phyloP scores from a whole-genome alignment of 1,140 invertebrate species.

The Drosophila sucinea region DNA sequence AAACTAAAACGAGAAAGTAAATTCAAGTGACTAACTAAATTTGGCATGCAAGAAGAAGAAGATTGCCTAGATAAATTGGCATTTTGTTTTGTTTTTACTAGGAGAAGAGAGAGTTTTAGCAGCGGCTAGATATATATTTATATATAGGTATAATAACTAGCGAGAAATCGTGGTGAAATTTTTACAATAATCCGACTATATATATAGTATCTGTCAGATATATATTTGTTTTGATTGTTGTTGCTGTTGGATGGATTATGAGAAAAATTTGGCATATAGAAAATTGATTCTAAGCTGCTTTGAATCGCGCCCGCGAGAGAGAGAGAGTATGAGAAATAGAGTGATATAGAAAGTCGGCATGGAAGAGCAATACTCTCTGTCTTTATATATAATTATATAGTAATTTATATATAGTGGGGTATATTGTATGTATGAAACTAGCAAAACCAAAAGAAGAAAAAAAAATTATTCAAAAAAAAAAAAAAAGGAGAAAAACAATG shows the following conservation, averaged over 20 bases:
- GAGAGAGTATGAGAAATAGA: neutral
- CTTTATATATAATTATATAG: neutral
- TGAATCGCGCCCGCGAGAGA: neutral
- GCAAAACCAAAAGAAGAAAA: slow-evolving; percentile 21
- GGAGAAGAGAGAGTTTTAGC: slow-evolving; percentile 11
- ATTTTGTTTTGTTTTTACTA: neutral
- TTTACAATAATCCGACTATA: too few species aligned
- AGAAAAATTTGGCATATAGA: too few species aligned
- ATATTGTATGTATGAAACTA: slow-evolving; percentile 21
- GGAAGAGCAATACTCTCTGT: slow-evolving; percentile 12
- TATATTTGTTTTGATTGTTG: too few species aligned
- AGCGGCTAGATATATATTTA: slow-evolving; percentile 3
- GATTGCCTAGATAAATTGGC: slow-evolving; percentile 18
- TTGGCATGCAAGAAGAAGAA: slow-evolving; percentile 6
- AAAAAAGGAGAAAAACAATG: neutral
- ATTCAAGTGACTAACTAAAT: slow-evolving; percentile 9
- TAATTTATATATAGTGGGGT: slow-evolving; percentile 5
- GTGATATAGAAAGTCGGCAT: slow-evolving; percentile 6
- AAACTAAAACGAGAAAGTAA: slow-evolving; percentile 18
- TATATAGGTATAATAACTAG: neutral
- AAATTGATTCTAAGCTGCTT: neutral
- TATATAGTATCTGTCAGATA: too few species aligned
- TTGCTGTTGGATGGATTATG: too few species aligned
- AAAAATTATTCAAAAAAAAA: slow-evolving; percentile 15
- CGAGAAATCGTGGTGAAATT: too few species aligned